Evolutionary conservation across 2,797 vertebrate genomes (phyloP), one percentile per base, ranked within the genome.

Genomic region (Manis pentadactyla): DNA sequence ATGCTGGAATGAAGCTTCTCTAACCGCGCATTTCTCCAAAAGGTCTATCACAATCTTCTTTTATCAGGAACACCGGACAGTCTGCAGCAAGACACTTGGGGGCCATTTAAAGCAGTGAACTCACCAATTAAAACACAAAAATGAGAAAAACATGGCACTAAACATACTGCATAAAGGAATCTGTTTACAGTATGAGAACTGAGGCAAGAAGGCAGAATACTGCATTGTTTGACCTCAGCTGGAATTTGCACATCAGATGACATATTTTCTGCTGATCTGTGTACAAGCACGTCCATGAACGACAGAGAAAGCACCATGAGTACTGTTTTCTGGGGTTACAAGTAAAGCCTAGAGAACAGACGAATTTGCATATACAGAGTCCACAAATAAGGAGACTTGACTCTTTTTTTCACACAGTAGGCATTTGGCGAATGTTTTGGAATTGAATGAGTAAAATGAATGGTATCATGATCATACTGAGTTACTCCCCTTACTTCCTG

Each of bases 211-310:
- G 61, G 79, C 23, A 17, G 79, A 6, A 61, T 0, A 4, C 1
- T 0, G 31, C 51, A 1, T 4, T 0, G 11, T 1, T 2, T 23
- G 31, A 53, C 81, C 63, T 71, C 63, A 17, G 21, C 73, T 37
- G 59, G 53, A 34, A 25, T 1, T 0, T 2, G 34, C 74, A 2
- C 17, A 1, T 1, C 1, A 34, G 64, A 3, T 31, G 79, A n/a
- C 73, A 0, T 0, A 1, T 3, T 1, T 2, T 31, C 46, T 15
- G 6, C 25, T 3, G 21, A 5, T 53, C 57, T 34, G 2, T 0
- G 0, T 39, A 2, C 1, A 31, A 15, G 11, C 18, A 0, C 11
- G 23, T 37, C 74, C n/a, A n/a, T 0, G 11, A 37, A 37, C 14
- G 39, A 68, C 42, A 23, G 25, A 5, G 29, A n/a, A 25, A 6